Percentiles rank a stretch among this genome's conserved stretches.
phyloP scores from a whole-genome alignment of 1,140 invertebrate genomes.

The Sycobia sp. region DNA sequence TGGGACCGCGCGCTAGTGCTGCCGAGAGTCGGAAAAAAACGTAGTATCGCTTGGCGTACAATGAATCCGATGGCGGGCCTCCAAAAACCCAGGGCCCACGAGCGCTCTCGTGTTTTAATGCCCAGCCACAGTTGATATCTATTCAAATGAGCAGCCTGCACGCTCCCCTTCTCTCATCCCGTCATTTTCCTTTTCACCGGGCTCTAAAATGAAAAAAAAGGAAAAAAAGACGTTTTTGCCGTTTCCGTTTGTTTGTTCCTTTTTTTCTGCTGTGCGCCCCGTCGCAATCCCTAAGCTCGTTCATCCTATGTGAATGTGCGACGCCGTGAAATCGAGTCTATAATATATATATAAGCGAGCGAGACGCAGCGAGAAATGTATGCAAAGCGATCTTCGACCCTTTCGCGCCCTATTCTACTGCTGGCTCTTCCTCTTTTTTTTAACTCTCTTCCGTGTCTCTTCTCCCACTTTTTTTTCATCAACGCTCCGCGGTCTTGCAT shows the following conservation, averaged over 20 bases:
- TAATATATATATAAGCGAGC: conserved; percentile 33
- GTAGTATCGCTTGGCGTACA: conserved; percentile 5
- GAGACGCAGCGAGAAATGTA: conserved; percentile 30
- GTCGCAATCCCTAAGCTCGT: background rate
- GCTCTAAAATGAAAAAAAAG: background rate
- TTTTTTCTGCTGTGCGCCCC: conserved; percentile 25
- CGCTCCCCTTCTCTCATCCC: conserved; percentile 36
- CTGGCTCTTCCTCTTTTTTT: conserved; percentile 34
- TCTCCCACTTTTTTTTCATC: conserved; percentile 10
- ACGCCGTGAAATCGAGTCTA: conserved; percentile 15
- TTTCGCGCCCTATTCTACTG: conserved; percentile 44
- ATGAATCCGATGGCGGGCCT: conserved; percentile 7
- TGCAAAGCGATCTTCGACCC: conserved; percentile 52
- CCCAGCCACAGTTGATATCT: background rate
- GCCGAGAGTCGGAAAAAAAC: conserved; percentile 19
- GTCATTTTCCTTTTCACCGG: conserved; percentile 34
- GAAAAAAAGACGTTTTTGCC: conserved; percentile 44
- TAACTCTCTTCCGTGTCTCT: conserved; percentile 30
- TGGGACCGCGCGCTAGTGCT: background rate
- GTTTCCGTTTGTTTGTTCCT: conserved; percentile 55
- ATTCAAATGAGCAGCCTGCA: conserved; percentile 53
- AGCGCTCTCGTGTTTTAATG: background rate
- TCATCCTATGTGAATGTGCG: background rate
- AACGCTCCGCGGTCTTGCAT: too few relatives aligned
- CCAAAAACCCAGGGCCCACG: background rate